A percentile compares a stretch with the other conserved stretches of the same genome.
phyloP scores from a whole-genome alignment of 1,140 invertebrate genomes.

The Drosophila pectinifera region DNA sequence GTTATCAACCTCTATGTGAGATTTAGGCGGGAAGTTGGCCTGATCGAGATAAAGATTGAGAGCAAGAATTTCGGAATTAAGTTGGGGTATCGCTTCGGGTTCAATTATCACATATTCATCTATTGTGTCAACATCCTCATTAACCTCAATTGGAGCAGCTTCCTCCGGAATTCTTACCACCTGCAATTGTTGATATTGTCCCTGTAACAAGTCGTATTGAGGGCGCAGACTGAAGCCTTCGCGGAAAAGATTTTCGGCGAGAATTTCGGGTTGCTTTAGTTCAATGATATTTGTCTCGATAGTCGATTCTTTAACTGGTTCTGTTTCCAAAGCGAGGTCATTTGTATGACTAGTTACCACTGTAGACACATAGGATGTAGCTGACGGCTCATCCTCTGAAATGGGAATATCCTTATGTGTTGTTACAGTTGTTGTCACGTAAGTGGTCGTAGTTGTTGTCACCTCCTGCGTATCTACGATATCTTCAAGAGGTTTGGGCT shows the following conservation, averaged over 20 bases:
- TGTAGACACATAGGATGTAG: conserved; percentile 71
- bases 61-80: conserved; percentile 70
- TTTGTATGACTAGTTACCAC: conserved; percentile 59
- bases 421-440: conserved; percentile 77
- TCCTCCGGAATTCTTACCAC: conserved; percentile 16
- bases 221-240: conserved; percentile 28
- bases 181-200: conserved; percentile 43
- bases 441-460: conserved; percentile 61
- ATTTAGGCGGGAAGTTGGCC: conserved; percentile 37
- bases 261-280: conserved; percentile 9
- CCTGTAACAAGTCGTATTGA: conserved; percentile 29
- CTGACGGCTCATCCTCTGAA: conserved; percentile 19
- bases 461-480: conserved; percentile 17
- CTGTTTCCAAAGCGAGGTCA: conserved; percentile 27
- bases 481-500: conserved; percentile 57
- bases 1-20: conserved; percentile 38
- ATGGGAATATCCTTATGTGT: conserved; percentile 59
- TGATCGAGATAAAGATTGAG: conserved; percentile 68
- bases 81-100: conserved; percentile 63
- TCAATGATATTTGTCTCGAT: conserved; percentile 11
- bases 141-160: neutral
- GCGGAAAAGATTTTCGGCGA: conserved; percentile 25
- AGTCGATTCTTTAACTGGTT: conserved; percentile 2
- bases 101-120: conserved; percentile 82
- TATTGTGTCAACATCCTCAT: conserved; percentile 26